Evolutionary conservation across 2,113 vertebrate species (phyloP).

Genomic region (Garra rufa): DNA sequence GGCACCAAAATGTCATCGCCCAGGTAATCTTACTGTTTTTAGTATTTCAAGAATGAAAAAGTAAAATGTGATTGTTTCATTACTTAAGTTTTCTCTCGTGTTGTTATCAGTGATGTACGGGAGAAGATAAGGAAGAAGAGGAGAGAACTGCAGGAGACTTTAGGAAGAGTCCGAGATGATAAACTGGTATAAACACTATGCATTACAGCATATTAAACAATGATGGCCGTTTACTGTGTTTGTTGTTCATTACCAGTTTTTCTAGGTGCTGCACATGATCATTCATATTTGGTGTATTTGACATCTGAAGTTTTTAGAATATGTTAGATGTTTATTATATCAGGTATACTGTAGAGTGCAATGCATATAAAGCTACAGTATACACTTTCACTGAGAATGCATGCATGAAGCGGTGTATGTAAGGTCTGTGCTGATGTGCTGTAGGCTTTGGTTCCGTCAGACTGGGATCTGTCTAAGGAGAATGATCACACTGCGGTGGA

Average conservation of each 20-base stretch:
- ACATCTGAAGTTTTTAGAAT: not conserved
- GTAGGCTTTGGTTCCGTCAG: constrained; percentile 75
- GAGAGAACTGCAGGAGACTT: constrained; percentile 67
- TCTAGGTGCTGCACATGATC: not conserved
- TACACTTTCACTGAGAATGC: not conserved
- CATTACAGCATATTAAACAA: not conserved
- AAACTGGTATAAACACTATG: constrained; percentile 65
- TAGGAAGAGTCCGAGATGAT: constrained; percentile 69
- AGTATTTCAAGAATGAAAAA: not conserved
- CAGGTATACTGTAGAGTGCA: not conserved
- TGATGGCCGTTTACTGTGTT: not conserved
- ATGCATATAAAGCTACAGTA: not conserved
- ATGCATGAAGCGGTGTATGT: constrained; percentile 38
- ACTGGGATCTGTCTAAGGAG: constrained; percentile 60
- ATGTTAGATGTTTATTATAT: not conserved
- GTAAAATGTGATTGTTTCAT: not conserved
- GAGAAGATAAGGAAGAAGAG: constrained; percentile 73
- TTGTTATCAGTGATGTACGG: constrained; percentile 59
- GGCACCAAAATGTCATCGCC: constrained; percentile 63
- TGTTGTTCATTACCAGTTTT: not conserved
- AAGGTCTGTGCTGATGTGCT: constrained; percentile 53
- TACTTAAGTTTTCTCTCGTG: constrained; percentile 9
- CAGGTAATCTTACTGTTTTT: constrained; percentile 57
- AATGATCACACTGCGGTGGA: constrained; percentile 61
- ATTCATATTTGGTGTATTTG: not conserved